A percentile compares a stretch with the other conserved stretches of the same genome.
phyloP scores from a whole-genome alignment of 2,113 vertebrate genomes.

The Micronycteris hirsuta region DNA sequence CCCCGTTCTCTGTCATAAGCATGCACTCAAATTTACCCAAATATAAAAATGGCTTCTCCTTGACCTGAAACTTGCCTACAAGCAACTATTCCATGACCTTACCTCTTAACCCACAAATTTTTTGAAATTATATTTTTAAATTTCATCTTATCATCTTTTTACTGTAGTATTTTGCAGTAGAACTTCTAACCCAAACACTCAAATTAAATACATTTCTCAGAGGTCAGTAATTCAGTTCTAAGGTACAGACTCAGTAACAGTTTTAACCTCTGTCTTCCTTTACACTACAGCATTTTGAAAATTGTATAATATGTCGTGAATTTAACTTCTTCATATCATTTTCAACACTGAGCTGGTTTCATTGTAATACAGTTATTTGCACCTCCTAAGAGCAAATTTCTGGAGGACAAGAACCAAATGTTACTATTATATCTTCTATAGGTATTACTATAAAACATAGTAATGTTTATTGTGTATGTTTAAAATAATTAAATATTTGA shows the following conservation, averaged over 20 bases:
- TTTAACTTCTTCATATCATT: background rate
- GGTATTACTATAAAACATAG: background rate
- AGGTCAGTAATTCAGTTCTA: background rate
- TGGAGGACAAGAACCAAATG: background rate
- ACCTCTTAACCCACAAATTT: background rate
- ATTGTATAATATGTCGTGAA: background rate
- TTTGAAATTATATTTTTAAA: background rate
- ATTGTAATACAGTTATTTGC: background rate
- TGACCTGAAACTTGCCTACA: background rate
- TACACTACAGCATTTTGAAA: background rate
- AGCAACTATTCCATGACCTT: background rate
- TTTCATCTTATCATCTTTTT: background rate
- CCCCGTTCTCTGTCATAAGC: background rate
- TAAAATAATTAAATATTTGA: conserved; percentile 3
- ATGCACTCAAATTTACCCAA: background rate
- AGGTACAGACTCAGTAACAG: background rate
- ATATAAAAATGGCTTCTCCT: background rate
- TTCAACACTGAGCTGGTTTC: background rate
- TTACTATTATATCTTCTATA: background rate
- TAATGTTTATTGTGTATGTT: background rate
- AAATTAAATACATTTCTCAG: background rate
- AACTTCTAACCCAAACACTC: background rate
- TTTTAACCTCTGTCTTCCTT: background rate
- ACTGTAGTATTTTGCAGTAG: background rate
- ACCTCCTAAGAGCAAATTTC: background rate